Evolutionary conservation across 2,113 vertebrate species (phyloP).

Genomic region (Etheostoma cragini): DNA sequence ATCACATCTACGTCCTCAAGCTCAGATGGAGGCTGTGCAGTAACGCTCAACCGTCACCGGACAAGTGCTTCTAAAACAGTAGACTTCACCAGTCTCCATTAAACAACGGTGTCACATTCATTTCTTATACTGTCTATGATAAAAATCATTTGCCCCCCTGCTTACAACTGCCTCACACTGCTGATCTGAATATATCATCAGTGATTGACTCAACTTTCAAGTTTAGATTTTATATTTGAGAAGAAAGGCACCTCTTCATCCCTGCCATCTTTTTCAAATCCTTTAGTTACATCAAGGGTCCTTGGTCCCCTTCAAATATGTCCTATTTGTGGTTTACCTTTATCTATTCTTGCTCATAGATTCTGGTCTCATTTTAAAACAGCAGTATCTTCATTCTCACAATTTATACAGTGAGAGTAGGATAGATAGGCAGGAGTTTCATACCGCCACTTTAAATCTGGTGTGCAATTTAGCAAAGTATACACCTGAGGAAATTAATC

Average conservation of each 20-base stretch:
- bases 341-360: not conserved
- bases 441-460: not conserved
- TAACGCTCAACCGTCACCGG: too few relatives aligned
- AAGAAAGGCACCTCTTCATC: not conserved
- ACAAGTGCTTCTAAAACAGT: too few relatives aligned
- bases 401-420: not conserved
- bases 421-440: not conserved
- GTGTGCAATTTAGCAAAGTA: not conserved
- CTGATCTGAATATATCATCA: conserved; percentile 8
- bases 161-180: too few relatives aligned
- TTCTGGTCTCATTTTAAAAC: not conserved
- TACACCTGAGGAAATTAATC: not conserved
- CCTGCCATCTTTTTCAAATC: not conserved
- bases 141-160: too few relatives aligned
- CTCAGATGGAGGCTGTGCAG: too few relatives aligned
- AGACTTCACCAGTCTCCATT: too few relatives aligned
- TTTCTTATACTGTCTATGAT: too few relatives aligned
- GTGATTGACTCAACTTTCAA: conserved; percentile 12
- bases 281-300: not conserved
- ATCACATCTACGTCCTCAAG: too few relatives aligned
- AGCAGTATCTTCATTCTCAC: not conserved
- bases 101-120: too few relatives aligned
- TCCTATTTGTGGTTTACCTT: not conserved
- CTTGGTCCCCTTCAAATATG: not conserved
- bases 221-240: not conserved